Evolutionary conservation across 2,113 vertebrate genomes (phyloP).

Genomic region (Climacteris rufus): DNA sequence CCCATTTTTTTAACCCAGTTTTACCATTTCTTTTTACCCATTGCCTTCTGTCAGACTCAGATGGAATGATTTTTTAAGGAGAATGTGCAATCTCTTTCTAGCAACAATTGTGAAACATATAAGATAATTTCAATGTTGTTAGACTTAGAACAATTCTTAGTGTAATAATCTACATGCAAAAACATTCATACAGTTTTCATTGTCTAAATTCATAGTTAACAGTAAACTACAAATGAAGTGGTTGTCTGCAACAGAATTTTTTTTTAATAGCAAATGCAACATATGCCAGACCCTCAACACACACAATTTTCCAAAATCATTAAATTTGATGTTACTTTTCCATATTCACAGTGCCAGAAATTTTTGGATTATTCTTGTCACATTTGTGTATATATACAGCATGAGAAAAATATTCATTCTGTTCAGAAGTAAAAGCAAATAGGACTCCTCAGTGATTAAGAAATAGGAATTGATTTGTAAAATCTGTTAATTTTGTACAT

Average conservation of each 20-base stretch:
- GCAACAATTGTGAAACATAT: not conserved
- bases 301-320: not conserved
- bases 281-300: not conserved
- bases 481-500: not conserved
- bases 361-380: not conserved
- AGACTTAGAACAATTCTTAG: not conserved
- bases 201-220: not conserved
- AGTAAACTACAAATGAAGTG: not conserved
- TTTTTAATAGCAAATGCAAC: not conserved
- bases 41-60: not conserved
- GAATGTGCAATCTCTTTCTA: not conserved
- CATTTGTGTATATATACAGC: not conserved
- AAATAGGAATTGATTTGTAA: not conserved
- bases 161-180: not conserved
- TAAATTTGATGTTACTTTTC: not conserved
- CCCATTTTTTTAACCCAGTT: rapidly evolving
- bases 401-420: not conserved
- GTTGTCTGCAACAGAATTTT: not conserved
- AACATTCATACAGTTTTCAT: not conserved
- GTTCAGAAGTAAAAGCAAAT: not conserved
- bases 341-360: not conserved
- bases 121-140: not conserved
- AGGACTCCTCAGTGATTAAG: not conserved
- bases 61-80: not conserved
- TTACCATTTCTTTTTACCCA: not conserved